Evolutionary conservation across 2,888 invertebrate genomes (phyloP), one percentile per base, ranked within the genome.

Genomic region (Biston betularia): DNA sequence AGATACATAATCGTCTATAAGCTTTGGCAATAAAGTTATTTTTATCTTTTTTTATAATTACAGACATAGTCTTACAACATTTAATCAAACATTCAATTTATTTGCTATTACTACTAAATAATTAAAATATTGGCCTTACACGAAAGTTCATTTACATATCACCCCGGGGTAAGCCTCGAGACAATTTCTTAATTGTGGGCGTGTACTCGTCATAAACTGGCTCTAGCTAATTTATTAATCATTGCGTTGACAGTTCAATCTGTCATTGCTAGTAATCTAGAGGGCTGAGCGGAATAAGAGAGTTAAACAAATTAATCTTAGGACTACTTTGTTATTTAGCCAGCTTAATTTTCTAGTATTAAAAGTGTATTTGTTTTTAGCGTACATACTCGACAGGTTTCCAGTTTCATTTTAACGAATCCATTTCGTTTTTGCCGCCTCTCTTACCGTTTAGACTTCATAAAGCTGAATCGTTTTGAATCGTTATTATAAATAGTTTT

Each of bases 241-340:
- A 62, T 62, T 53, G 48, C 44, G 66, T 50, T 64, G 70, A 64
- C 70, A 66, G 61, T 49, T 67, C 55, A 62, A 67, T 70, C 64
- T 61, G 55, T 66, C 55, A 58, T 33, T 11, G 35, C 45, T 58
- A 33, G 34, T 33, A 63, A 53, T 57, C 52, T 46, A 35, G 56
- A 34, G 59, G 33, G 60, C 40, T 59, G 49, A 54, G 45, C 38
- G 63, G 48, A 58, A 62, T 62, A 59, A 40, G 62, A 53, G 35
- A 57, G 49, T 61, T 24, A 38, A 44, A 61, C 63, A 61, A 66
- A 69, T 63, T 60, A 58, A 65, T 65, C 59, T 49, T 38, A 1
- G 55, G 44, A 63, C 60, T 63, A 52, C 15, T 60, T 24, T 24
- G 24, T 24, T 24, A 24, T 24, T 24, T 24, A n/a, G n/a, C n/a